Base-by-base conservation (phyloP, 2,113 vertebrate genomes). In the Pogonocichla stellata region DNA sequence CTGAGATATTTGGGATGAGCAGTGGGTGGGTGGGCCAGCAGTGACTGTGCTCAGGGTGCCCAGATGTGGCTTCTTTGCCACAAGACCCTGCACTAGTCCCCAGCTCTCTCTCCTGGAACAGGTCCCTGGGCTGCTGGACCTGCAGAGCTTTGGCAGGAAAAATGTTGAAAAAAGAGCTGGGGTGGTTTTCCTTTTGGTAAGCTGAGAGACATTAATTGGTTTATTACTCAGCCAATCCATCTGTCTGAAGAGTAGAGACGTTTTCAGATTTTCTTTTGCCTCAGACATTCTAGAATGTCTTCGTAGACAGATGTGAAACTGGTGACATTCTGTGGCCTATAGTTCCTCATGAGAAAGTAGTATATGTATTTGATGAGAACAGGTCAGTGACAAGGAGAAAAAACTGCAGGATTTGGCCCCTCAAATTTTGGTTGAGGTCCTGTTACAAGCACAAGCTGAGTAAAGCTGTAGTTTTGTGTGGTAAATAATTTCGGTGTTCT, bases 1-100 rank as follows among this genome's bases (percentile, higher is more conserved):
- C n/a, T 4, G 4, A 6, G 3, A 19, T 2, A 1, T 9, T 43
- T 24, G 50, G 45, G 11, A 25, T 6, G 28, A 51, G 2, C 20
- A 69, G 36, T 14, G 8, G 23, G 36, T 14, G 8, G 26, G 14
- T 29, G 34, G 7, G 34, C 47, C 54, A 57, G 18, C 20, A 40
- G 33, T 4, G 5, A 5, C 36, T 28, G 40, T 16, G 29, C 1
- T 1, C 22, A 31, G 29, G 4, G 12, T 54, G 38, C 13, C 31
- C 23, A 34, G 8, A 5, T 47, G 34, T 34, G 22, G 18, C 20
- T 57, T 31, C 25, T 73, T 66, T 45, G 14, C 10, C 1, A 0
- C 16, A 13, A n/a, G 28, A 31, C 23, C 25, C 31, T 56, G 14
- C 4, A 2, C 42, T 0, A 1, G 15, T 90, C 15, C 26, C 3